These are phyloP conservation scores for Bos taurus DNA, from an alignment of 2,113 vertebrate species.

Conservation along the genomic window DNA sequence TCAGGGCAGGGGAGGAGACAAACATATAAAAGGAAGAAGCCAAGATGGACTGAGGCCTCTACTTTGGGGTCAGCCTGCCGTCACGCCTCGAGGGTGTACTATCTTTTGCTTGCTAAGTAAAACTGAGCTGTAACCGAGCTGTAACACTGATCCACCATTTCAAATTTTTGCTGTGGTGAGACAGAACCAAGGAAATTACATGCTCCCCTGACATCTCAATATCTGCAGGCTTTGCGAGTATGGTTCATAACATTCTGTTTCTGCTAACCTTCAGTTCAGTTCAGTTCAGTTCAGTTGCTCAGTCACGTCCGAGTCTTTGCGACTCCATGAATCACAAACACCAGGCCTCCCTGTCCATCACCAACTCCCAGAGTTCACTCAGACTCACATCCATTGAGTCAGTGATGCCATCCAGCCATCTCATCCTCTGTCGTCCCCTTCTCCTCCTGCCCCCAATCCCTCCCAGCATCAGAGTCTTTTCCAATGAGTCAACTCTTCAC, in stretches of 20 bases:
- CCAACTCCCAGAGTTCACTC: too few relatives aligned
- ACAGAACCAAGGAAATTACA: background rate
- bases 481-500: too few relatives aligned
- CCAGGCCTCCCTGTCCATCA: too few relatives aligned
- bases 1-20: background rate
- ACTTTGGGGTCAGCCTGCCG: background rate
- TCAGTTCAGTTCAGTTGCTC: too few relatives aligned
- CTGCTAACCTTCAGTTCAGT: background rate
- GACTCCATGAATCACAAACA: too few relatives aligned
- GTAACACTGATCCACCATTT: background rate
- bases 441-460: too few relatives aligned
- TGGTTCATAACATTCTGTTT: background rate
- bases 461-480: too few relatives aligned
- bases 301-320: too few relatives aligned
- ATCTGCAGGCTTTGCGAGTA: background rate
- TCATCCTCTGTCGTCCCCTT: too few relatives aligned
- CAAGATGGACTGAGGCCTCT: background rate
- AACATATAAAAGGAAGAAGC: background rate
- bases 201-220: background rate
- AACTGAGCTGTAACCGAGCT: background rate
- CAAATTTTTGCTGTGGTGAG: background rate
- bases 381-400: too few relatives aligned
- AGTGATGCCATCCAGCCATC: too few relatives aligned
- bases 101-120: background rate
- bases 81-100: fast-evolving